phyloP scores from a whole-genome alignment of 2,797 vertebrate species.

The Hylomyscus alleni region DNA sequence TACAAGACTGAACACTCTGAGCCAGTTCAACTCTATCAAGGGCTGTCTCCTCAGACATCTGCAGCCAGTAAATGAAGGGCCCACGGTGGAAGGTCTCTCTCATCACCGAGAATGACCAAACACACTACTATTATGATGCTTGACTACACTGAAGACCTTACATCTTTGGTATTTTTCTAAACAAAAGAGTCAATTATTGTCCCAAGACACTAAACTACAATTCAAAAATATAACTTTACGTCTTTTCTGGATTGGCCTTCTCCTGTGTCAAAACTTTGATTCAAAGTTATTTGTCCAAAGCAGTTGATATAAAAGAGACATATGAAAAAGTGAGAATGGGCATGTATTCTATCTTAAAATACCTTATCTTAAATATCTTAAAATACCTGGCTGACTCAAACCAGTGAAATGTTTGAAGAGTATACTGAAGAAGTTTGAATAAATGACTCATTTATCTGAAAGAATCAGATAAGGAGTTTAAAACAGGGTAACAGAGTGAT shows the following conservation, averaged over 20 bases:
- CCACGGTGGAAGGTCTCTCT: neutral
- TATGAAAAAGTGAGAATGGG: conserved; percentile 2
- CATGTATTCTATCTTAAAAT: neutral
- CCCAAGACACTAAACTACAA: neutral
- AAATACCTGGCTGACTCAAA: neutral
- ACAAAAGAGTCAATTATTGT: neutral
- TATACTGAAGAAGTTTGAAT: neutral
- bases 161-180: neutral
- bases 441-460: conserved; percentile 39
- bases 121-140: neutral
- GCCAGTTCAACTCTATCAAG: neutral
- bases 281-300: conserved; percentile 31
- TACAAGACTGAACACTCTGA: neutral
- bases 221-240: neutral
- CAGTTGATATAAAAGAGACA: neutral
- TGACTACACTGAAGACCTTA: neutral
- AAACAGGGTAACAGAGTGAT: neutral
- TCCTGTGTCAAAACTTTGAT: neutral
- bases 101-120: neutral
- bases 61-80: neutral
- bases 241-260: conserved; percentile 37
- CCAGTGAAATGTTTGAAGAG: conserved; percentile 36
- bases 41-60: neutral
- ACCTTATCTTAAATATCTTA: neutral
- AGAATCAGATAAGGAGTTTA: neutral